Base-by-base conservation (phyloP, 2,797 vertebrate genomes). In the Crocodylus rhombifer region DNA sequence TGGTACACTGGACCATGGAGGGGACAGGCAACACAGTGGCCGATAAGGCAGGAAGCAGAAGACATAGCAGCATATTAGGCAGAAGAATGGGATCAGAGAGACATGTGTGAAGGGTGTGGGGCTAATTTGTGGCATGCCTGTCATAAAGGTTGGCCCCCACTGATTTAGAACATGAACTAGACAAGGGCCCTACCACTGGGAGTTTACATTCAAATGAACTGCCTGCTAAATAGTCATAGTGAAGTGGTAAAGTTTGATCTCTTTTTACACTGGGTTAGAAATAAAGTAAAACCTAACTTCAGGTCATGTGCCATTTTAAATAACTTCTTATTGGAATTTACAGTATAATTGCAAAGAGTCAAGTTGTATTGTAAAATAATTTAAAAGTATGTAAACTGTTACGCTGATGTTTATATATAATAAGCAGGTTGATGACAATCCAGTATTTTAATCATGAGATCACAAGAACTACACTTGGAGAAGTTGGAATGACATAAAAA, bases 401-500 rank as follows among this genome's bases (percentile, higher is more conserved):
- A 20, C 10, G 74, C 15, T 16, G 80, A 60, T 17, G 23, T 61
- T 2, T 82, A 3, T 63, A n/a, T 55, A 71, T 55, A 36, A 16
- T 28, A 36, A 85, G 25, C 60, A 81, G 21, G 23, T 36, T 73
- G 65, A 36, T 75, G 33, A 18, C 30, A 76, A 13, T 60, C 9
- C 9, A 61, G 65, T 18, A 21, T 33, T 21, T 71, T 51, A 42
- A 42, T 71, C 36, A 71, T 36, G 42, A 42, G 20, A 71, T 51
- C 13, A 14, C 23, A 7, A 23, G 89, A 85, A n/a, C 51, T 17
- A 16, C 16, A 76, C 30, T 76, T 17, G 17, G 20, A 42, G 42
- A 74, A 86, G 17, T 60, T 89, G 56, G 14, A 84, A 80, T 84
- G 57, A 51, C 42, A 73, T 55, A 83, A 74, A 75, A 5, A 60